Conservation (phyloP, 2,888 invertebrate genomes). For the Didymodactylos carnosus region DNA sequence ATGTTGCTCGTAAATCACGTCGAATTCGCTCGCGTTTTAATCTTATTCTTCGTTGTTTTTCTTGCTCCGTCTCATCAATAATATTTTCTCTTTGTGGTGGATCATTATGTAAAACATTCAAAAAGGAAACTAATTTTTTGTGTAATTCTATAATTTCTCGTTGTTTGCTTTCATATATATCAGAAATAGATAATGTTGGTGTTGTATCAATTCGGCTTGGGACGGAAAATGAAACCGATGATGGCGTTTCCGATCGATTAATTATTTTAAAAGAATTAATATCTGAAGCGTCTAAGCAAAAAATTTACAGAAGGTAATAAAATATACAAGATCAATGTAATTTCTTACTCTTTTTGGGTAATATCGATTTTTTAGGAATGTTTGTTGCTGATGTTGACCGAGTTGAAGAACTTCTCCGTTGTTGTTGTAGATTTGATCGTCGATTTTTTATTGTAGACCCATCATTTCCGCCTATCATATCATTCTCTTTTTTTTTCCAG, state of each 20-base stretch:
- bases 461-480: background rate
- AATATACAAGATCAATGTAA: background rate
- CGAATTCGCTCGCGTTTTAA: background rate
- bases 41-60: background rate
- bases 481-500: background rate
- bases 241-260: background rate
- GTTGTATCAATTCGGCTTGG: background rate
- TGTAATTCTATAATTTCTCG: background rate
- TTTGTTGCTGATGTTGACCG: background rate
- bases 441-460: background rate
- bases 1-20: background rate
- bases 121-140: background rate
- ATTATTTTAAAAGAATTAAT: no score
- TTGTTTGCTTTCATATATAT: no score
- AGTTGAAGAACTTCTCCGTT: background rate
- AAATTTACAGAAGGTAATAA: background rate
- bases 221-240: no score
- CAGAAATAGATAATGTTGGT: background rate
- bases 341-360: background rate
- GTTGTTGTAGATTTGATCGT: background rate
- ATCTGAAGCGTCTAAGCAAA: no score
- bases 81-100: background rate
- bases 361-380: background rate
- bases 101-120: background rate
- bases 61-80: background rate